Evolutionary conservation across 2,113 vertebrate species (phyloP), one percentile per base, ranked within the genome.

Genomic region (Bungarus multicinctus): DNA sequence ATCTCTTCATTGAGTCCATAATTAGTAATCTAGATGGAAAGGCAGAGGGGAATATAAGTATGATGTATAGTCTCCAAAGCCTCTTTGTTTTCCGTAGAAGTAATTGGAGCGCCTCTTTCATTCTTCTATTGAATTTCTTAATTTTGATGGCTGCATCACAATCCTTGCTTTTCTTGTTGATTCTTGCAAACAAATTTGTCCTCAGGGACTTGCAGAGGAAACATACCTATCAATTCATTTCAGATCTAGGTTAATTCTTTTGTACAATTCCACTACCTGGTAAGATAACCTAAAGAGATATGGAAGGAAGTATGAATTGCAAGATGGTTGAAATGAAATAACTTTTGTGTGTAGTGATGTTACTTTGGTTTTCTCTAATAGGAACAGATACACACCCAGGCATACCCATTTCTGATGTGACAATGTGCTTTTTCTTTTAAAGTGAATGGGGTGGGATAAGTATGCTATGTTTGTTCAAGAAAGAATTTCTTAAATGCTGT

Each of bases 401-500:
- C 34, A 81, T 22, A 22, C 34, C 8, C 18, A 81, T 43, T 43
- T 81, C 74, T 81, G 18, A 43, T 81, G 74, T 20, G 39, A 81
- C 34, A 22, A 55, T 18, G 54, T 14, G 7, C 9, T 88, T 90
- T 92, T 87, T 14, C 53, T 43, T 87, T 95, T 85, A 94, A 14
- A 45, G 92, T 11, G 27, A 30, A 30, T 20, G 43, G 22, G 43
- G 25, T 45, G 30, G 52, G 91, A 39, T 10, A 92, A n/a, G 5
- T 30, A 47, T 58, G 53, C 53, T 57, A 4, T 89, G 69, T 85
- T 85, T 93, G 47, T 55, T 85, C 8, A 2, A 89, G 91, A 57
- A 90, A 30, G 85, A 95, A 96, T 95, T 94, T 11, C 53, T 39
- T 50, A 88, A 95, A 96, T 90, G 52, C 85, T 91, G 4, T 5